These are phyloP conservation scores for Oscheius sp. DNA, from an alignment of 2,888 invertebrate genomes.

Conservation along the genomic window DNA sequence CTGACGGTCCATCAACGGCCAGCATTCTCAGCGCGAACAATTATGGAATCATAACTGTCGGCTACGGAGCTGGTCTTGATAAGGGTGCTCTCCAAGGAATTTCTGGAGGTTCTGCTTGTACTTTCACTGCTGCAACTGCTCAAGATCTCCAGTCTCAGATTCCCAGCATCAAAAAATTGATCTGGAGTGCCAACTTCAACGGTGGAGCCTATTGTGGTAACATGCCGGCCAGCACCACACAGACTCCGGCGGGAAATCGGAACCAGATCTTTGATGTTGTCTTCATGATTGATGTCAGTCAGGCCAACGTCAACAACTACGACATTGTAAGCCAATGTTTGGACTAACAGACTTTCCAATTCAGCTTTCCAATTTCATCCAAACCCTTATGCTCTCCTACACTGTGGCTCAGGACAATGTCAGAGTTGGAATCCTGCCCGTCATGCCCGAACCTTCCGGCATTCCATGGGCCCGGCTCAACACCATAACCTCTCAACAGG, in stretches of 20 bases:
- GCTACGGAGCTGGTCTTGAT: conserved; percentile 38
- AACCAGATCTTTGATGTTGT: conserved; percentile 47
- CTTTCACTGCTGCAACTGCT: conserved; percentile 42
- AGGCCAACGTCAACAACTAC: conserved; percentile 39
- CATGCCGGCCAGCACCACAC: background rate
- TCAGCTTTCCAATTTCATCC: conserved; percentile 50
- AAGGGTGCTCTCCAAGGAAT: conserved; percentile 17
- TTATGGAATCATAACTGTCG: conserved; percentile 52
- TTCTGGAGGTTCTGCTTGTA: conserved; percentile 49
- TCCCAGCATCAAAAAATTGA: conserved; percentile 40
- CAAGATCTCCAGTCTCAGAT: conserved; percentile 40
- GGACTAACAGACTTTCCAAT: conserved; percentile 4
- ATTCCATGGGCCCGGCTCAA: conserved; percentile 30
- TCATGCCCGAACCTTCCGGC: background rate
- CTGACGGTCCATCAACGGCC: conserved; percentile 40
- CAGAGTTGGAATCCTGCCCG: conserved; percentile 47
- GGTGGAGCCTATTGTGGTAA: conserved; percentile 17
- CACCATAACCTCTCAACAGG: conserved; percentile 38
- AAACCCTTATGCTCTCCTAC: conserved; percentile 53
- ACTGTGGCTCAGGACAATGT: conserved; percentile 42
- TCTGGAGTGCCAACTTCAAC: conserved; percentile 42
- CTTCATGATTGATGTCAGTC: conserved; percentile 50
- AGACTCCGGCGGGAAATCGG: conserved; percentile 33
- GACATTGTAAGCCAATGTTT: conserved; percentile 32
- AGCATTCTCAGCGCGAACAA: conserved; percentile 37